Conservation (phyloP, 92 coral and sea anemone genomes). For the Nematostella vectensis region DNA sequence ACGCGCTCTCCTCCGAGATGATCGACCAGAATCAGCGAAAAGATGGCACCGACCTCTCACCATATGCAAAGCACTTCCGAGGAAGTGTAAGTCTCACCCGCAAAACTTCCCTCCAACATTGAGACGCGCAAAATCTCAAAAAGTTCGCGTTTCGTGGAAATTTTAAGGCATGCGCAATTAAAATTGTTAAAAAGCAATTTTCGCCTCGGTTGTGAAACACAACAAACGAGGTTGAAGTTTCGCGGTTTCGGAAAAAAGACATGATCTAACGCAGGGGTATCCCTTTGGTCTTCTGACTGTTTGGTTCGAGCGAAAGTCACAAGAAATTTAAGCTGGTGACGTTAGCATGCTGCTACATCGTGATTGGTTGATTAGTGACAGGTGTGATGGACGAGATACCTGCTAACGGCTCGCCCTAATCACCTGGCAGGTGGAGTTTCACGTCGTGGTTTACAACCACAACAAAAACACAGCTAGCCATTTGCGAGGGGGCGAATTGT, state of each 20-base stretch:
- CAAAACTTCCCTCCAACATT: neutral
- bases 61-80: slow-evolving; percentile 25
- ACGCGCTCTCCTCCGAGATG: slow-evolving; percentile 9
- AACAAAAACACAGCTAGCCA: neutral
- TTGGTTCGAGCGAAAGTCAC: slow-evolving; percentile 22
- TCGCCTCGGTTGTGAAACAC: neutral
- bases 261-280: slow-evolving; percentile 28
- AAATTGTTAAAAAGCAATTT: no score
- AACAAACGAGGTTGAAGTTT: slow-evolving; percentile 1
- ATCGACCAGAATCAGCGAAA: neutral
- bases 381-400: neutral
- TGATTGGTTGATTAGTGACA: slow-evolving; percentile 2
- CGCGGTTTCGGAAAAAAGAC: slow-evolving; percentile 1
- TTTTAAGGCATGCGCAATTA: neutral
- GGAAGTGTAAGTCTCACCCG: slow-evolving; percentile 7
- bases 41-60: slow-evolving; percentile 17
- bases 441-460: neutral
- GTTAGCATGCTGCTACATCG: slow-evolving; percentile 6
- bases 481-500: no score
- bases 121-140: neutral
- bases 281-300: slow-evolving; percentile 34
- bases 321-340: slow-evolving; percentile 35
- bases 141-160: neutral
- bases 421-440: slow-evolving; percentile 1
- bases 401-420: no score